Evolutionary conservation across 2,888 invertebrate genomes (phyloP).

Genomic region (Plebejus anna): DNA sequence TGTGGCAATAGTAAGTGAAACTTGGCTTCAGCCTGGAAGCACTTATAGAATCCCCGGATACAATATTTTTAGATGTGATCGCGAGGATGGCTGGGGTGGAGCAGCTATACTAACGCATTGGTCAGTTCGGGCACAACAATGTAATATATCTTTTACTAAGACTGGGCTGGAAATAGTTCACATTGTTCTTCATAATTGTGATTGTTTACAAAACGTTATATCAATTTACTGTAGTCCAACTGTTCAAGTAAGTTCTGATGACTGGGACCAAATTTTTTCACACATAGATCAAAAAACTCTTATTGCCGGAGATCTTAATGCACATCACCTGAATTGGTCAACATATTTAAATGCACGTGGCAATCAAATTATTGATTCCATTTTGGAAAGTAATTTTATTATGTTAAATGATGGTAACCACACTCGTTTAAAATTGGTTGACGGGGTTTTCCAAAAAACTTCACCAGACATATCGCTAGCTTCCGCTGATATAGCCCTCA

Average conservation of each 20-base stretch:
- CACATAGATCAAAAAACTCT: not conserved
- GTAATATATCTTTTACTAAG: not conserved
- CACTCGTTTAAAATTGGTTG: not conserved
- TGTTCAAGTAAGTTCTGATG: not conserved
- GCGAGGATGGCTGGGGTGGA: no score
- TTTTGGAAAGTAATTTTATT: not conserved
- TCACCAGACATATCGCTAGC: not conserved
- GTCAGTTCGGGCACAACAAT: no score
- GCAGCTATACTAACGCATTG: no score
- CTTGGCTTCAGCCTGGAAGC: no score
- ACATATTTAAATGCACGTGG: not conserved
- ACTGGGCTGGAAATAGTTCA: not conserved
- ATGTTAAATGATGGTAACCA: not conserved
- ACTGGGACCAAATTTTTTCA: constrained; percentile 2
- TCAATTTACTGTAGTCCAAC: not conserved
- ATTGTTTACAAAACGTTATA: not conserved
- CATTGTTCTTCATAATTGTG: not conserved
- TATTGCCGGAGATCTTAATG: not conserved
- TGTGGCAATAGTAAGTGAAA: no score
- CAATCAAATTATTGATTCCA: not conserved
- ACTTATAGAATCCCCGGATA: no score
- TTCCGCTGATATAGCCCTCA: not conserved
- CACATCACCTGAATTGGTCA: not conserved
- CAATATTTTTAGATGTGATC: no score
- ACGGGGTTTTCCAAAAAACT: not conserved